Evolutionary conservation across 1,140 invertebrate genomes (phyloP).

Genomic region (Drosophila virilis): DNA sequence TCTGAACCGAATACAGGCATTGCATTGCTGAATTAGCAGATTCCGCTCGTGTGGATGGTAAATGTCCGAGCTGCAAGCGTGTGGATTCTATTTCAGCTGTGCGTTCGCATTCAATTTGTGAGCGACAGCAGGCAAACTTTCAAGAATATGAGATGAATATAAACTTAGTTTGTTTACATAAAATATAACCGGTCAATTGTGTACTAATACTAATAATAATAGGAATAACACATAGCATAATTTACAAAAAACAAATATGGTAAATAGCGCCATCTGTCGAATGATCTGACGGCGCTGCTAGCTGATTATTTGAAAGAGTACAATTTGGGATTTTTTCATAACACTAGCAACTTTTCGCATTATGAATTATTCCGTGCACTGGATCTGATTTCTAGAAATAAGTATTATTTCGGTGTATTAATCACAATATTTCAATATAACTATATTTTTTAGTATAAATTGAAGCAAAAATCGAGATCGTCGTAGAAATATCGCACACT

Average conservation of each 20-base stretch:
- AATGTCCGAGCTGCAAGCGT: constrained; percentile 21
- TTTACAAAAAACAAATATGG: neutral
- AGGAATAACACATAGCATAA: neutral
- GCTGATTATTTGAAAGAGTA: neutral
- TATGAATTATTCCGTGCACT: neutral
- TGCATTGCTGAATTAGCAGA: constrained; percentile 33
- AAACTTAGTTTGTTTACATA: too few relatives aligned
- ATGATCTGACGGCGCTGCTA: neutral
- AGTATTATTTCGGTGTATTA: neutral
- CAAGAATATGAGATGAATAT: neutral
- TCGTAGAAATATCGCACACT: neutral
- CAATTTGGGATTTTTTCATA: constrained; percentile 10
- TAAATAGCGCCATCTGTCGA: constrained; percentile 3
- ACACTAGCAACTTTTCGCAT: neutral
- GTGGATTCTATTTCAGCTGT: constrained; percentile 26
- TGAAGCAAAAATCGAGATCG: neutral
- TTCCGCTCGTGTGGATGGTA: constrained; percentile 37
- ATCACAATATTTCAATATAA: neutral
- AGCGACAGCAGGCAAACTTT: neutral
- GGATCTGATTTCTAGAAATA: neutral
- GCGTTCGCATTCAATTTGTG: neutral
- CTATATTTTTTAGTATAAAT: too few relatives aligned
- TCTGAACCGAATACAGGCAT: too few relatives aligned
- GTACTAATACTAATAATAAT: too few relatives aligned
- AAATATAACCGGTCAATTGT: too few relatives aligned